phyloP scores from a whole-genome alignment of 2,113 vertebrate species.

The Xiphophorus hellerii region DNA sequence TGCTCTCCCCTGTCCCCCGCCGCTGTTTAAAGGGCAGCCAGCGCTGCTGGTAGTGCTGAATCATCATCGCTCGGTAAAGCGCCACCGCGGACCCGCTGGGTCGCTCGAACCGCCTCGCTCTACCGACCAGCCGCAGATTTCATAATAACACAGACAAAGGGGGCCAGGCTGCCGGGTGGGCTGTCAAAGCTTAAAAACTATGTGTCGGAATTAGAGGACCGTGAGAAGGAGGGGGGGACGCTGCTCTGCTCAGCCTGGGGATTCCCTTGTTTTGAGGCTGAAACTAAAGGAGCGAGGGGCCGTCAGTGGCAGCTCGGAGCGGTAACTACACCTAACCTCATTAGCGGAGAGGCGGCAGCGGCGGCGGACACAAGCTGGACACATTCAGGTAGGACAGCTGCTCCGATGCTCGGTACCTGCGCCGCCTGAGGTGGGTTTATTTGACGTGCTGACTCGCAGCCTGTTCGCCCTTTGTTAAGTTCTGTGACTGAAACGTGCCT shows the following conservation, averaged over 20 bases:
- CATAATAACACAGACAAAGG: conserved; percentile 66
- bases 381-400: conserved; percentile 51
- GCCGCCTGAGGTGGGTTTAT: background rate
- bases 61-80: conserved; percentile 71
- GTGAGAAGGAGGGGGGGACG: conserved; percentile 12
- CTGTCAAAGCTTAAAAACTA: conserved; percentile 54
- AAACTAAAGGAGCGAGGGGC: background rate
- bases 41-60: conserved; percentile 68
- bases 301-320: conserved; percentile 7
- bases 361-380: conserved; percentile 28
- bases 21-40: conserved; percentile 64
- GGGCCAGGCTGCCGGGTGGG: conserved; percentile 18
- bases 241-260: conserved; percentile 17
- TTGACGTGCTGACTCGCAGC: background rate
- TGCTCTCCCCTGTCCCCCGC: conserved; percentile 21
- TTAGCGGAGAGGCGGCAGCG: conserved; percentile 53
- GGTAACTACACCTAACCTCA: conserved; percentile 19
- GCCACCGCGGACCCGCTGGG: conserved; percentile 29
- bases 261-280: conserved; percentile 42
- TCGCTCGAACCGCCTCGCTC: conserved; percentile 26
- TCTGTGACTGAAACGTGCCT: conserved; percentile 2
- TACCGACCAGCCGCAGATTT: conserved; percentile 31
- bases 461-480: background rate
- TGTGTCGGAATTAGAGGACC: conserved; percentile 68
- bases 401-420: background rate